Evolutionary conservation across 2,888 invertebrate genomes (phyloP).

Genomic region (Agrotis segetum): DNA sequence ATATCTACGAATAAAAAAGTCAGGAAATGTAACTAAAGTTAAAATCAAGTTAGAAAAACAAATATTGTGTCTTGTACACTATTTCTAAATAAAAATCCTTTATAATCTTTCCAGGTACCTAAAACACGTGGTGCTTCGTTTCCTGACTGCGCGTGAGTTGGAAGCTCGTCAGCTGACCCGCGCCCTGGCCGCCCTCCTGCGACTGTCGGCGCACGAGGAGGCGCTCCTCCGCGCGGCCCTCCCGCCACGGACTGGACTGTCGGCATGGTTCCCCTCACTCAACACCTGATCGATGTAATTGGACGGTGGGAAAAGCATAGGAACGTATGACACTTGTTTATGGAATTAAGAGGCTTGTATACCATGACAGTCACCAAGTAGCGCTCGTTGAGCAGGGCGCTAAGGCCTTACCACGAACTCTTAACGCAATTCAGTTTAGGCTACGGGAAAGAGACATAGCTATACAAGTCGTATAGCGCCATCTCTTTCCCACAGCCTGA

Average conservation of each 20-base stretch:
- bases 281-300: conserved; percentile 73
- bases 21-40: no score
- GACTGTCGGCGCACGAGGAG: conserved; percentile 97
- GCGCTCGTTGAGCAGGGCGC: background rate
- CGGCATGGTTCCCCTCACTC: conserved; percentile 83
- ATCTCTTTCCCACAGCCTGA: no score
- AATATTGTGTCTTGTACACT: no score
- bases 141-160: conserved; percentile 96
- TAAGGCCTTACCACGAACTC: no score
- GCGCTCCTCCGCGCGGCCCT: conserved; percentile 95
- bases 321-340: conserved; percentile 14
- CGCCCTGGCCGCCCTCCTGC: conserved; percentile 96
- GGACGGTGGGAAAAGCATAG: background rate
- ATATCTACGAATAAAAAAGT: no score
- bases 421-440: no score
- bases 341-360: conserved; percentile 2
- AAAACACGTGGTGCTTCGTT: conserved; percentile 98
- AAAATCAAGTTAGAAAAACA: no score
- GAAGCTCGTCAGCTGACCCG: conserved; percentile 97
- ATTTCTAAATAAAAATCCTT: no score
- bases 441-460: no score
- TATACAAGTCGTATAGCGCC: no score
- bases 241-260: conserved; percentile 83
- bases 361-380: conserved; percentile 9
- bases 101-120: conserved; percentile 91